A percentile compares a stretch with the other conserved stretches of the same genome.
These are phyloP conservation scores for Porites evermanni DNA, from an alignment of 92 coral and sea anemone genomes.

Conservation along the genomic window DNA sequence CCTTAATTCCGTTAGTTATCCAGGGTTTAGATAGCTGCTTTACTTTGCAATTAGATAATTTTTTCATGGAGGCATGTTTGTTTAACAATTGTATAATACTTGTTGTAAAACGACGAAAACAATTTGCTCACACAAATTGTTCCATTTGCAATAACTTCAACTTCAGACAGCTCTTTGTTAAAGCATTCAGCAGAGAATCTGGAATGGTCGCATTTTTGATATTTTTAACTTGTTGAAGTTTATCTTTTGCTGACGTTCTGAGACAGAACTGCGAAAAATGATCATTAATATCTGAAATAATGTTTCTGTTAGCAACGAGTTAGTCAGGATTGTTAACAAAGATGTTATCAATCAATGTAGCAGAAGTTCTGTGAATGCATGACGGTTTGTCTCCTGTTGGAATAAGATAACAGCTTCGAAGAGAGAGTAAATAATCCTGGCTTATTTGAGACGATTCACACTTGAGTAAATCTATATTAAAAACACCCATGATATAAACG, in stretches of 20 bases:
- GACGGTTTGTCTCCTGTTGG: conserved; percentile 73
- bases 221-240: neutral
- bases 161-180: neutral
- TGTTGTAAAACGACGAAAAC: conserved; percentile 33
- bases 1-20: conserved; percentile 42
- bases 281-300: neutral
- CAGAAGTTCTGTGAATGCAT: conserved; percentile 56
- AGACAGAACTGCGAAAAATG: neutral
- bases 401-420: conserved; percentile 60
- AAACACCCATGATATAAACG: conserved; percentile 55
- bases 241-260: neutral
- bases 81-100: neutral
- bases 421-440: conserved; percentile 52
- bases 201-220: neutral
- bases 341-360: conserved; percentile 55
- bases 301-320: no score
- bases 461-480: conserved; percentile 38
- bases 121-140: neutral
- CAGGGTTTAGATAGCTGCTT: conserved; percentile 40
- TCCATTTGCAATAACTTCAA: neutral
- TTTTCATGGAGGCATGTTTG: neutral
- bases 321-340: neutral
- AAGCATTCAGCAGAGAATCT: neutral
- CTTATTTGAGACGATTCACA: conserved; percentile 37
- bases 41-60: conserved; percentile 35